Conservation (phyloP, 2,113 vertebrate species). For the Vulpes vulpes region DNA sequence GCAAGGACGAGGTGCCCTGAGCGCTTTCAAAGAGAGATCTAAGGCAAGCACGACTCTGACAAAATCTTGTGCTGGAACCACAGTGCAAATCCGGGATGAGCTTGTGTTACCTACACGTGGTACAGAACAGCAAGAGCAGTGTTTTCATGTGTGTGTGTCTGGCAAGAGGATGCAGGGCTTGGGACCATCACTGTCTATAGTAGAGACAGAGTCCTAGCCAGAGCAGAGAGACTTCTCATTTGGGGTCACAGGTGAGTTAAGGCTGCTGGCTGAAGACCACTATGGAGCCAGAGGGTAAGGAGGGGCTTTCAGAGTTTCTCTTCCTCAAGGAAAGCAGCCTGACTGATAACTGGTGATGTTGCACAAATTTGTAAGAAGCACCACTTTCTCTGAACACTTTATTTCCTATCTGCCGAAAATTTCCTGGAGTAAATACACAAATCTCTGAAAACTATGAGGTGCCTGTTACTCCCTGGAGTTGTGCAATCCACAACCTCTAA, state of each 20-base stretch:
- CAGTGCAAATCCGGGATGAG: background rate
- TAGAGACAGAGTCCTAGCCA: background rate
- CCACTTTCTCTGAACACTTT: background rate
- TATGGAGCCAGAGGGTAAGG: background rate
- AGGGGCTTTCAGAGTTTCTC: background rate
- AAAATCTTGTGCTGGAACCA: background rate
- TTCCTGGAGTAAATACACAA: background rate
- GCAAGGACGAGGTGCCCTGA: accelerated
- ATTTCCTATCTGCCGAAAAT: background rate
- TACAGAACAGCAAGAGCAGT: accelerated
- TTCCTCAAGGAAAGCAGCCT: background rate
- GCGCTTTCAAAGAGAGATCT: background rate
- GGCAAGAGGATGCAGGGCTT: background rate
- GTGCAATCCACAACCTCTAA: background rate
- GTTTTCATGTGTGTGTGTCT: background rate
- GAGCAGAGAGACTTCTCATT: background rate
- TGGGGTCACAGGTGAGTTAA: background rate
- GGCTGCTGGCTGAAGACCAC: background rate
- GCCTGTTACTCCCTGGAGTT: background rate
- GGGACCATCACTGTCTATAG: background rate
- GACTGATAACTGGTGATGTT: background rate
- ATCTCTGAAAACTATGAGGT: background rate
- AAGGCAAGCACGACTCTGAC: background rate
- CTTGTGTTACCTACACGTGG: background rate
- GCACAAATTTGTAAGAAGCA: background rate